A percentile compares a stretch with the other conserved stretches of the same genome.
phyloP scores from a whole-genome alignment of 2,113 vertebrate genomes.

The Mastomys natalensis region DNA sequence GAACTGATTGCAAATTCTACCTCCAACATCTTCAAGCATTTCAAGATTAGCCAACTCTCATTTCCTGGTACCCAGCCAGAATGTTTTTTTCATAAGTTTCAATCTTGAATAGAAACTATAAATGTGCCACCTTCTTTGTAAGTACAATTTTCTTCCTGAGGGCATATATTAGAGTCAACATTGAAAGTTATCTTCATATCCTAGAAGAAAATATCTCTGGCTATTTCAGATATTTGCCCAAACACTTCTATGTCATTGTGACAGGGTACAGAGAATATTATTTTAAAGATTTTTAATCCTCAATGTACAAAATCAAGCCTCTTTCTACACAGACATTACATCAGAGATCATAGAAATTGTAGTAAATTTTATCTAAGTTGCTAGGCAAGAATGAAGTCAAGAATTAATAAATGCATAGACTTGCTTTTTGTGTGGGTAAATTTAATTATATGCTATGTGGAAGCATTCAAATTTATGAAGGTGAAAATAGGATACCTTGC shows the following conservation, averaged over 20 bases:
- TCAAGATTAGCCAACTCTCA: slow-evolving; percentile 64
- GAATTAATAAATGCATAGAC: slow-evolving; percentile 82
- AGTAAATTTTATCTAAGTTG: slow-evolving; percentile 78
- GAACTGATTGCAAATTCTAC: slow-evolving; percentile 70
- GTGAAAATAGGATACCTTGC: slow-evolving; percentile 83
- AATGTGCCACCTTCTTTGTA: slow-evolving; percentile 54
- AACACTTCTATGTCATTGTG: not conserved
- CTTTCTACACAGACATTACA: not conserved
- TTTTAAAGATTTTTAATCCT: not conserved
- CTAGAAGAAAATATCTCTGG: not conserved
- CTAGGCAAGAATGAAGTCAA: slow-evolving; percentile 75
- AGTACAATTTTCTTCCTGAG: slow-evolving; percentile 30
- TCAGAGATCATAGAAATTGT: slow-evolving; percentile 45
- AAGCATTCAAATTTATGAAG: slow-evolving; percentile 87
- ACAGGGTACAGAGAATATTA: not conserved
- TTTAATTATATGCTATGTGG: slow-evolving; percentile 86
- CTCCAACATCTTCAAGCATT: slow-evolving; percentile 67
- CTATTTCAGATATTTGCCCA: not conserved
- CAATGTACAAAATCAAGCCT: not conserved
- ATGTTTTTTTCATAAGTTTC: slow-evolving; percentile 54
- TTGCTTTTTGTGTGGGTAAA: slow-evolving; percentile 81
- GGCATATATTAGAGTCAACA: slow-evolving; percentile 10
- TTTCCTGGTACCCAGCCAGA: slow-evolving; percentile 69
- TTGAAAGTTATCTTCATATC: not conserved
- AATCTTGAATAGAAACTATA: slow-evolving; percentile 39